A percentile compares a stretch with the other conserved stretches of the same genome.
phyloP scores from a whole-genome alignment of 2,113 vertebrate species.

The Sinocyclocheilus anshuiensis region DNA sequence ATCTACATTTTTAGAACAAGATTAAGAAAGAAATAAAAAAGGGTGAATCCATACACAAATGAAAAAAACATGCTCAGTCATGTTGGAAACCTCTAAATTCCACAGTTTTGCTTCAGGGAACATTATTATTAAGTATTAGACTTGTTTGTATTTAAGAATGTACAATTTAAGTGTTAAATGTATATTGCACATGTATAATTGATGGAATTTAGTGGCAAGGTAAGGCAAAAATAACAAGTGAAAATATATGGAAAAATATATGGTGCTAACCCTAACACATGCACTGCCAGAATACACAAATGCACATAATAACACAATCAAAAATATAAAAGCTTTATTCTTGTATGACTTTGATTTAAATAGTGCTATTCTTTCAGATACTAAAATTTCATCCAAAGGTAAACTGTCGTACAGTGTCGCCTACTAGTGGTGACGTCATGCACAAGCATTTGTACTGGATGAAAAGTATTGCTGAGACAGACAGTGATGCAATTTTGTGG shows the following conservation, averaged over 20 bases:
- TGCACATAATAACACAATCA: slow-evolving; percentile 16
- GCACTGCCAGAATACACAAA: neutral
- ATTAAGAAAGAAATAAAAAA: neutral
- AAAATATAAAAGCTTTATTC: slow-evolving; percentile 32
- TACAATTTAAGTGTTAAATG: slow-evolving; percentile 26
- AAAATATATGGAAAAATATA: slow-evolving; percentile 13
- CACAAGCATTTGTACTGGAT: neutral
- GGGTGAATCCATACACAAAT: neutral
- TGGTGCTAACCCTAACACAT: neutral
- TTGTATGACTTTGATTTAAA: slow-evolving; percentile 3
- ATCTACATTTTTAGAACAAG: neutral
- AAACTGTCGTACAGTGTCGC: slow-evolving; percentile 16
- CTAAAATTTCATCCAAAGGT: neutral
- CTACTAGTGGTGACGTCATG: slow-evolving; percentile 20
- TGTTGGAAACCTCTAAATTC: neutral
- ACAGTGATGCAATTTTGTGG: neutral
- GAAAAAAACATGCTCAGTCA: slow-evolving; percentile 2
- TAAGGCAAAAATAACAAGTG: neutral
- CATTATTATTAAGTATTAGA: slow-evolving; percentile 28
- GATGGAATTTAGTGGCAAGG: slow-evolving; percentile 39
- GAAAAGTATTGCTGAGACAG: neutral
- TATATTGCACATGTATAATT: slow-evolving; percentile 41
- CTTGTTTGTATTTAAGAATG: neutral
- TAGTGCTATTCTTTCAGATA: neutral
- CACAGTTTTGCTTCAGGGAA: slow-evolving; percentile 22